Evolutionary conservation across 2,888 invertebrate genomes (phyloP).

Genomic region (Adineta ricciae): DNA sequence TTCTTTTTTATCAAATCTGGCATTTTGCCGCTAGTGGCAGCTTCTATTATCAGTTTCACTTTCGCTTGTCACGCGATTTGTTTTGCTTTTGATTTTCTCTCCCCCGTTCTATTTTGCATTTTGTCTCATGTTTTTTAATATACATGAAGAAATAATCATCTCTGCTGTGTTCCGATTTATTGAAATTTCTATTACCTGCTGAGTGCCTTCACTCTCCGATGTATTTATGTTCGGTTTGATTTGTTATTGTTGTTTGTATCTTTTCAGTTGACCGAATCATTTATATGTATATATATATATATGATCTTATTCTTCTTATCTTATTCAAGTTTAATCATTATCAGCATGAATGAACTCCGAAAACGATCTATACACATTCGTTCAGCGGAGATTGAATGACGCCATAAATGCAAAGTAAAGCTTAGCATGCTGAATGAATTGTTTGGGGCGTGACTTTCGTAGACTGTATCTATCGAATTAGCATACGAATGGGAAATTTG

Average conservation of each 20-base stretch:
- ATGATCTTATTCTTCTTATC: slow-evolving; percentile 13
- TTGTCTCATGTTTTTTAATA: slow-evolving; percentile 13
- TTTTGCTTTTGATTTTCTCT: background rate
- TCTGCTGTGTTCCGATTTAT: background rate
- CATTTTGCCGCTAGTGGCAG: slow-evolving; percentile 1
- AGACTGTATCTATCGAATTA: background rate
- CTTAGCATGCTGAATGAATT: background rate
- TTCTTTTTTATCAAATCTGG: slow-evolving; percentile 15
- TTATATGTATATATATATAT: background rate
- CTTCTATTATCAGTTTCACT: slow-evolving; percentile 13
- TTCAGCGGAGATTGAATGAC: background rate
- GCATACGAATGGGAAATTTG: slow-evolving; percentile 9
- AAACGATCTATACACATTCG: background rate
- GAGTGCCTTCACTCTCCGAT: background rate
- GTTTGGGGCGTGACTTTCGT: slow-evolving; percentile 2
- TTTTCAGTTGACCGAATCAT: background rate
- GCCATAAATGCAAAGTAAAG: background rate
- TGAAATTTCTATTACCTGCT: background rate
- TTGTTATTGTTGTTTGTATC: slow-evolving; percentile 9
- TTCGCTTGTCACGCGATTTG: background rate
- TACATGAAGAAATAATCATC: background rate
- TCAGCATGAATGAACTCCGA: background rate
- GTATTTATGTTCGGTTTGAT: background rate
- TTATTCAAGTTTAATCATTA: slow-evolving; percentile 15
- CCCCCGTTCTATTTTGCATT: background rate